Evolutionary conservation across 92 coral and sea anemone genomes (phyloP).

Genomic region (Meandrina meandrites): DNA sequence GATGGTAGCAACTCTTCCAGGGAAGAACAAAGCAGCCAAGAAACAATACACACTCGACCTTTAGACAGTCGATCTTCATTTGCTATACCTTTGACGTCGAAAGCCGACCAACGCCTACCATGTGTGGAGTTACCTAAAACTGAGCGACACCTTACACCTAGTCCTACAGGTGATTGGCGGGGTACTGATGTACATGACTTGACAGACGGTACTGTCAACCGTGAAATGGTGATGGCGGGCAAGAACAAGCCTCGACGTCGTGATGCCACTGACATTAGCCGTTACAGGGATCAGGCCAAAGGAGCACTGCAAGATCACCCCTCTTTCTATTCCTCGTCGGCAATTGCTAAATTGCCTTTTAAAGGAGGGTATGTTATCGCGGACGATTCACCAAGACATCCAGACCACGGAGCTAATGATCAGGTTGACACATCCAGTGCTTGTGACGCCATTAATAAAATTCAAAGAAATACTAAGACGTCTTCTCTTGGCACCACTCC

Average conservation of each 20-base stretch:
- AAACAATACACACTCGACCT: neutral
- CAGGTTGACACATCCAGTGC: neutral
- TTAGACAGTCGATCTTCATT: too few relatives aligned
- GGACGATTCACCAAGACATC: neutral
- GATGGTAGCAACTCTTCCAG: neutral
- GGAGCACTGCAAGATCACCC: neutral
- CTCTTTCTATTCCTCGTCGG: neutral
- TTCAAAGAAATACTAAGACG: neutral
- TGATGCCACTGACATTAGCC: too few relatives aligned
- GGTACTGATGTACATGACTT: neutral
- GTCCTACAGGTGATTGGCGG: neutral
- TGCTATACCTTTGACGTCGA: neutral
- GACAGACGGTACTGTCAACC: neutral
- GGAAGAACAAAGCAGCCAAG: neutral
- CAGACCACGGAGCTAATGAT: neutral
- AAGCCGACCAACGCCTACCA: neutral
- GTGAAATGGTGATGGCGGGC: neutral
- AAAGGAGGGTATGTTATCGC: neutral
- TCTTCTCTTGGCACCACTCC: neutral
- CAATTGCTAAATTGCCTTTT: neutral
- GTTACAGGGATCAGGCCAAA: neutral
- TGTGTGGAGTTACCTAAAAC: neutral
- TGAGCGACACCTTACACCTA: neutral
- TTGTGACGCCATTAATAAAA: neutral
- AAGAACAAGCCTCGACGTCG: neutral